phyloP scores from a whole-genome alignment of 1,140 invertebrate species.

The Procambarus clarkii region DNA sequence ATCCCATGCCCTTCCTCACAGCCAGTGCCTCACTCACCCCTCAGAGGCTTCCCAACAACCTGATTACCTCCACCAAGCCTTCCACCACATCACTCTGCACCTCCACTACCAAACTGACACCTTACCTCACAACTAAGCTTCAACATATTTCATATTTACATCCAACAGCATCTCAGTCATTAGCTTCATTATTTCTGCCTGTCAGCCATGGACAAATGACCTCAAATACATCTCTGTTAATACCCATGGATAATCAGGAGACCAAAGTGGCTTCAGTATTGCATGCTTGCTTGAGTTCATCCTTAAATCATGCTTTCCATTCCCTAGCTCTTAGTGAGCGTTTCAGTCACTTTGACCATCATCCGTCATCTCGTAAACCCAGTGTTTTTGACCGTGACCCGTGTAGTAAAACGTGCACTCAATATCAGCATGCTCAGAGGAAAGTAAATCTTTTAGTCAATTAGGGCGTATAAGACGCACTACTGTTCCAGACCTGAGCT shows the following conservation, averaged over 20 bases:
- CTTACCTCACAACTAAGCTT: neutral
- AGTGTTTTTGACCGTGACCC: constrained; percentile 53
- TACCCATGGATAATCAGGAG: neutral
- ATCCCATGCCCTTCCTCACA: constrained; percentile 73
- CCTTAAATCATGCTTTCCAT: neutral
- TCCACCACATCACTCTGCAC: constrained; percentile 52
- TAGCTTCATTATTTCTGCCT: constrained; percentile 55
- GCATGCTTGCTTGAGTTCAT: constrained; percentile 14
- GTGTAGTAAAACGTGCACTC: constrained; percentile 12
- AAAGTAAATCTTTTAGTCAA: constrained; percentile 2
- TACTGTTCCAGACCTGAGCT: constrained; percentile 46
- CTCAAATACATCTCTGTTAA: constrained; percentile 9
- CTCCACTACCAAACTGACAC: constrained; percentile 71
- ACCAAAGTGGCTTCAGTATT: neutral
- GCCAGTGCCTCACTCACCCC: constrained; percentile 11
- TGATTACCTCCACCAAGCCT: constrained; percentile 49
- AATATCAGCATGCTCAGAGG: constrained; percentile 15
- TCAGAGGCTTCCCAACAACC: constrained; percentile 15
- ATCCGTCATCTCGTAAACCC: neutral
- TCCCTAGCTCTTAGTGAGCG: constrained; percentile 1
- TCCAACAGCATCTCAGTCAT: constrained; percentile 62
- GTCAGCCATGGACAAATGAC: constrained; percentile 14
- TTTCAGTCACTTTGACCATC: constrained; percentile 17
- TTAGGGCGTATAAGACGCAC: constrained; percentile 20
- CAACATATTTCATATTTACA: constrained; percentile 47